Conservation (phyloP, 2,113 vertebrate species). For the Ammodramus savannarum region DNA sequence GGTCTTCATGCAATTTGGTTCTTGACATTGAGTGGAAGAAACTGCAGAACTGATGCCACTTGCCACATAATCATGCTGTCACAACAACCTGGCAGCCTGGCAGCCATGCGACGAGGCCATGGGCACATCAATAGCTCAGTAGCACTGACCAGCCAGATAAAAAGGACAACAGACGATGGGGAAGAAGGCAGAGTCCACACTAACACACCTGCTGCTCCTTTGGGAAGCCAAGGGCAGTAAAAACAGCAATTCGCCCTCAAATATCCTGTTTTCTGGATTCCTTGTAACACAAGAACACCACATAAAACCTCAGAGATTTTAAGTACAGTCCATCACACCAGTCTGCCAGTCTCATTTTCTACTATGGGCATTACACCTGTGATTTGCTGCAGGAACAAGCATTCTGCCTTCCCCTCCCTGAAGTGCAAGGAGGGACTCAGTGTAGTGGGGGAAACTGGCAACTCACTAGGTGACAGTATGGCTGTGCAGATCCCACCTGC, state of each 20-base stretch:
- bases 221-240: background rate
- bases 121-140: background rate
- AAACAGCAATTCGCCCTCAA: background rate
- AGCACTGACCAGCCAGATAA: background rate
- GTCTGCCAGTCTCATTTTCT: background rate
- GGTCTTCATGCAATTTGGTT: background rate
- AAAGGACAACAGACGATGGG: background rate
- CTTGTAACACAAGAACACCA: background rate
- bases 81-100: conserved; percentile 29
- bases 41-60: background rate
- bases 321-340: background rate
- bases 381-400: background rate
- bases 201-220: background rate
- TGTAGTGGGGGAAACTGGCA: fast-evolving
- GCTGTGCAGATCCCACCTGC: background rate
- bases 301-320: background rate
- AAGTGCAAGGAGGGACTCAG: background rate
- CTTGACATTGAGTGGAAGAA: conserved; percentile 5
- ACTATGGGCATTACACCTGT: fast-evolving
- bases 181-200: background rate
- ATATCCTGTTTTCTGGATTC: background rate
- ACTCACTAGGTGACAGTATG: background rate
- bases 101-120: background rate
- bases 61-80: conserved; percentile 30
- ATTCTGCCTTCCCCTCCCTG: background rate